Conservation (phyloP, 2,888 invertebrate species). For the Meiosimyza platycephala region DNA sequence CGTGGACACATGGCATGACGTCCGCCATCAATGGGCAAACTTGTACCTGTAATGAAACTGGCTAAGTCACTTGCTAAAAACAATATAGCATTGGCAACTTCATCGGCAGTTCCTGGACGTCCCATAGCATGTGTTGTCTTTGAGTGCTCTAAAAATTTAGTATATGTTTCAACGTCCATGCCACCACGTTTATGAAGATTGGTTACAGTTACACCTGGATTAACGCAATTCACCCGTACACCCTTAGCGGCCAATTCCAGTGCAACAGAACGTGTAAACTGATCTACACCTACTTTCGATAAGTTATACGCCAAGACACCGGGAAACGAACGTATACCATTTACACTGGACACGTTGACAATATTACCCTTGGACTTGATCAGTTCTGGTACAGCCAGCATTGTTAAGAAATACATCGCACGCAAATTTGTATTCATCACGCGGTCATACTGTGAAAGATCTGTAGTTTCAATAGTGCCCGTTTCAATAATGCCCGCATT, state of each 20-base stretch:
- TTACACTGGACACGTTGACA: constrained; percentile 94
- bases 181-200: constrained; percentile 84
- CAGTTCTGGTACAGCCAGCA: constrained; percentile 85
- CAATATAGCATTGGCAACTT: constrained; percentile 88
- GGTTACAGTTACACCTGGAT: constrained; percentile 93
- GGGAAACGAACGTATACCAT: constrained; percentile 88
- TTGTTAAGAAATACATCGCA: constrained; percentile 80
- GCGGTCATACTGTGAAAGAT: constrained; percentile 85
- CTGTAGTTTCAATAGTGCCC: constrained; percentile 85
- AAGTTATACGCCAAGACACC: constrained; percentile 91
- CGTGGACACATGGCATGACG: constrained; percentile 75
- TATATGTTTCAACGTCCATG: constrained; percentile 82
- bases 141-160: constrained; percentile 82
- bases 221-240: constrained; percentile 89
- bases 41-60: constrained; percentile 79
- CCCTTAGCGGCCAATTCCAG: constrained; percentile 82
- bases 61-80: constrained; percentile 85
- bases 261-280: constrained; percentile 90
- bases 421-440: constrained; percentile 90
- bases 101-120: constrained; percentile 82
- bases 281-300: constrained; percentile 94
- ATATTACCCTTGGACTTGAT: constrained; percentile 83
- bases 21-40: constrained; percentile 78
- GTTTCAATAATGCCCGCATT: constrained; percentile 87
- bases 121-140: constrained; percentile 91